These are phyloP conservation scores for Masnerella sp. DNA, from an alignment of 2,888 invertebrate genomes.

Conservation along the genomic window DNA sequence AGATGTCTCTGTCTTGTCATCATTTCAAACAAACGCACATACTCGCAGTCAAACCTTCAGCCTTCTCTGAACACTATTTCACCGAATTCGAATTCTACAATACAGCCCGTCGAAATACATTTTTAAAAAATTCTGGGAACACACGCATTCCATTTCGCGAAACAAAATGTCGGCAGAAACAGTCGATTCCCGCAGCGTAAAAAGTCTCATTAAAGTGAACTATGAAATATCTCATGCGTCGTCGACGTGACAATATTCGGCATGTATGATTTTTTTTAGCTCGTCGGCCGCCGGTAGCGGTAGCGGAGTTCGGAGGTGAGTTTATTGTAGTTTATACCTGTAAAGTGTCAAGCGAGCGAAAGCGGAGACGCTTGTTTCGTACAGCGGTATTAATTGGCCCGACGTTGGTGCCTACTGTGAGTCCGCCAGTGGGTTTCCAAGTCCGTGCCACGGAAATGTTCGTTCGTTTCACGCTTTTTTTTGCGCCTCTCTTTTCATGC, in stretches of 20 bases:
- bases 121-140: too few relatives aligned
- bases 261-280: slow-evolving; percentile 17
- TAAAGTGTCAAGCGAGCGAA: slow-evolving; percentile 60
- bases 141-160: too few relatives aligned
- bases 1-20: too few relatives aligned
- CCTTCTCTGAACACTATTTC: too few relatives aligned
- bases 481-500: slow-evolving; percentile 62
- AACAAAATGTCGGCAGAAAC: too few relatives aligned
- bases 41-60: too few relatives aligned
- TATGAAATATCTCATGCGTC: slow-evolving; percentile 24
- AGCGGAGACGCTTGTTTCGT: slow-evolving; percentile 60
- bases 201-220: slow-evolving; percentile 28
- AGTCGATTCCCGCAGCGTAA: not conserved
- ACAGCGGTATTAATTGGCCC: slow-evolving; percentile 74
- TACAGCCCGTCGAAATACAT: too few relatives aligned
- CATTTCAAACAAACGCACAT: too few relatives aligned
- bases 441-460: slow-evolving; percentile 74
- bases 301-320: slow-evolving; percentile 57
- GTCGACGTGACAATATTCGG: slow-evolving; percentile 37
- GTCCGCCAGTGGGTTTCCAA: slow-evolving; percentile 67
- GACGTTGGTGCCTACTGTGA: slow-evolving; percentile 66
- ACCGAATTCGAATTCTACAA: too few relatives aligned
- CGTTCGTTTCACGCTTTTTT: slow-evolving; percentile 68
- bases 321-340: slow-evolving; percentile 62
- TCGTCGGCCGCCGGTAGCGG: slow-evolving; percentile 42